phyloP scores from a whole-genome alignment of 1,140 invertebrate species.

The Heterodera carotae region DNA sequence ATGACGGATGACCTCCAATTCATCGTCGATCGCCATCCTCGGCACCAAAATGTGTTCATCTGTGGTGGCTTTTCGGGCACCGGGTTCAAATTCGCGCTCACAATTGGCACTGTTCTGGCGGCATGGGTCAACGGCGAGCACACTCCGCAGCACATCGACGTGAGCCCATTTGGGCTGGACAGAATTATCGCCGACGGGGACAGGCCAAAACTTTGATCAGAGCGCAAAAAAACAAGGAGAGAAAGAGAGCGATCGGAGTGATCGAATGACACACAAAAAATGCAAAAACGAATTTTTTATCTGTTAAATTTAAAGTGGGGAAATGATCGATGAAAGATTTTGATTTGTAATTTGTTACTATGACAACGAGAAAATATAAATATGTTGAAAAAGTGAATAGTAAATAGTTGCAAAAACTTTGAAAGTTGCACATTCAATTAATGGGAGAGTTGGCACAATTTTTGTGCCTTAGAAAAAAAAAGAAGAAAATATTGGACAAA shows the following conservation, averaged over 20 bases:
- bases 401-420: no score
- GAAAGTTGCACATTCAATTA: no score
- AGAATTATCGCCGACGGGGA: neutral
- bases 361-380: no score
- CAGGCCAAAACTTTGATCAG: neutral
- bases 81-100: constrained; percentile 56
- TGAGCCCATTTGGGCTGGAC: constrained; percentile 13
- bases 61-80: constrained; percentile 57
- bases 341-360: no score
- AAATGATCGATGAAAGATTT: no score
- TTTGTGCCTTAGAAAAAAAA: no score
- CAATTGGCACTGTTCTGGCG: constrained; percentile 49
- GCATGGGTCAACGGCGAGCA: constrained; percentile 33
- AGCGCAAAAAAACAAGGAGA: neutral
- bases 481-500: no score
- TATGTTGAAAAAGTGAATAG: no score
- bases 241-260: no score
- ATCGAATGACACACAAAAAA: no score
- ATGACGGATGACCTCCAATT: constrained; percentile 52
- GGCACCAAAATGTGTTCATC: constrained; percentile 49
- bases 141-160: constrained; percentile 8
- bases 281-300: neutral
- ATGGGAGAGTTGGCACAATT: no score
- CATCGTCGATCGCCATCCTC: constrained; percentile 50
- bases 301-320: no score